Evolutionary conservation across 2,113 vertebrate genomes (phyloP).

Genomic region (Chloropsis cyanopogon): DNA sequence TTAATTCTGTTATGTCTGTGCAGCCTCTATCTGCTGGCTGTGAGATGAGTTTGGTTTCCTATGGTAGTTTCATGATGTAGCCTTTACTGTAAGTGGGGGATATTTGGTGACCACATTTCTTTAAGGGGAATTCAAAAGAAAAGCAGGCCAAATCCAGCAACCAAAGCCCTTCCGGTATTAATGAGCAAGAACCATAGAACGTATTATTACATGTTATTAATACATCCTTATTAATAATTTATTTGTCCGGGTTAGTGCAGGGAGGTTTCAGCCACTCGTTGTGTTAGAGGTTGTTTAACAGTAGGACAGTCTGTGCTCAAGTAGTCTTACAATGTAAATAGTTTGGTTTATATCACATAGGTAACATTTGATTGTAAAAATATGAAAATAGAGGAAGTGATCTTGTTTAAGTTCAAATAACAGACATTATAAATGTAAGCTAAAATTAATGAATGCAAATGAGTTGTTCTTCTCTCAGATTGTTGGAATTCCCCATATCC

Average conservation of each 20-base stretch:
- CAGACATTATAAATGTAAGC: neutral
- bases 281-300: neutral
- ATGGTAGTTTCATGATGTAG: neutral
- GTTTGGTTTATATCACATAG: neutral
- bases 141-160: neutral
- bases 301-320: neutral
- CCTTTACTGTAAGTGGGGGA: neutral
- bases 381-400: neutral
- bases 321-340: neutral
- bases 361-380: neutral
- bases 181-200: neutral
- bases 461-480: neutral
- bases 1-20: neutral
- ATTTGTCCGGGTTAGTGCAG: neutral
- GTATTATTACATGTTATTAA: neutral
- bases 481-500: neutral
- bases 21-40: accelerated
- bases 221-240: neutral
- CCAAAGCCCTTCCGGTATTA: neutral
- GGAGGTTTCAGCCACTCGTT: neutral
- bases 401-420: neutral
- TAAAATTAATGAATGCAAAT: neutral
- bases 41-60: neutral
- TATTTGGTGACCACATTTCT: neutral
- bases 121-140: neutral